A percentile compares a stretch with the other conserved stretches of the same genome.
Conservation (phyloP, 2,797 vertebrate genomes). For the Lemur catta region DNA sequence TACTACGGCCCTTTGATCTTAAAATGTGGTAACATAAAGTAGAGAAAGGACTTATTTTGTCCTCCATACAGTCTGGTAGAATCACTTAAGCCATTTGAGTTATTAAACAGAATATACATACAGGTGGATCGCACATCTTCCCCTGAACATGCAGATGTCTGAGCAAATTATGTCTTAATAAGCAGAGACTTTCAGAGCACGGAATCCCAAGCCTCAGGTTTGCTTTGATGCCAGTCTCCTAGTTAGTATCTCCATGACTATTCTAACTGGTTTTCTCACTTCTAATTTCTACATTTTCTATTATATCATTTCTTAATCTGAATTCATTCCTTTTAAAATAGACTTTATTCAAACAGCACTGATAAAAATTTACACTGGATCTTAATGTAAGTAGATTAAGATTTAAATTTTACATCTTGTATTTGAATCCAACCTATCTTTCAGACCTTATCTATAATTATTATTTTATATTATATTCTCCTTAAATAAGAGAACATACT, state of each 20-base stretch:
- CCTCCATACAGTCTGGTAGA: background rate
- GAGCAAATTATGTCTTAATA: background rate
- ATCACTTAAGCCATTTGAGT: background rate
- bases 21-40: background rate
- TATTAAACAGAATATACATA: background rate
- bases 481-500: background rate
- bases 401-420: background rate
- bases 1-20: background rate
- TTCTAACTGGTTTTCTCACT: background rate
- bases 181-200: background rate
- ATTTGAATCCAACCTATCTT: background rate
- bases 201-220: background rate
- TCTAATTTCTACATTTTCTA: background rate
- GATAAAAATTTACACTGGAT: background rate
- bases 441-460: background rate
- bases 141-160: background rate
- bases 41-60: background rate
- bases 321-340: conserved; percentile 13
- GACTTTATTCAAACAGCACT: background rate
- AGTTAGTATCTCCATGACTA: background rate
- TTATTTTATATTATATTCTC: background rate
- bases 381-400: background rate
- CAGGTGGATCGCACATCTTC: background rate
- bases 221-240: background rate
- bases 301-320: background rate